Base-by-base conservation (phyloP, 92 coral and sea anemone species). In the Desmophyllum pertusum region DNA sequence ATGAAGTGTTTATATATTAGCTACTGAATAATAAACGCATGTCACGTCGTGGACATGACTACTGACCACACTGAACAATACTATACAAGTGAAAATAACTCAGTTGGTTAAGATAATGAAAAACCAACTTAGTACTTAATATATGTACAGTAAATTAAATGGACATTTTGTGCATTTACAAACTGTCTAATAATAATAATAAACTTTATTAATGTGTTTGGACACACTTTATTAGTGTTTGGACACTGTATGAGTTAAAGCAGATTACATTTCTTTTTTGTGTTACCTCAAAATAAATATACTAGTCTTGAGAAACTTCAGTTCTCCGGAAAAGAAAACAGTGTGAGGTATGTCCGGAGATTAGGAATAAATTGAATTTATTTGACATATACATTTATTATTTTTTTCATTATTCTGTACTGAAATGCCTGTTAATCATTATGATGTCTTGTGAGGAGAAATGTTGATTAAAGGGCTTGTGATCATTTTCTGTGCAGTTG, bases 361-460 rank as follows among this genome's bases (percentile, higher is more conserved):
- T n/a, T n/a, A 50, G 55, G 55, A 50, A 50, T 50, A 6, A 6
- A 50, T 5, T 50, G 55, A 13, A 13, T 13, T 13, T 21, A 50
- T 15, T 35, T 11, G 45, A 8, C 4, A 2, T 25, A 59, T 11
- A 9, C 1, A 27, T 25, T 25, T 27, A 7, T 2, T 25, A 18
- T 67, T 64, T 50, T 0, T 36, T 15, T 37, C 41, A 1, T 13
- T 31, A 30, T 65, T 31, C 18, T 65, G 70, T 14, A 18, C 13
- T 6, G 13, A 31, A 35, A 66, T 36, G 42, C 5, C 27, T 33
- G 45, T 14, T 67, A 1, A 35, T 2, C 18, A 37, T 72, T 38
- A 72, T 43, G 77, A 72, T 43, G 57, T 72, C n/a, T 72, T 72
- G 77, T 72, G n/a, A 14, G 77, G 77, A n/a, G 77, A 72, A 40